phyloP scores from a whole-genome alignment of 1,140 invertebrate species.

The Bombus huntii region DNA sequence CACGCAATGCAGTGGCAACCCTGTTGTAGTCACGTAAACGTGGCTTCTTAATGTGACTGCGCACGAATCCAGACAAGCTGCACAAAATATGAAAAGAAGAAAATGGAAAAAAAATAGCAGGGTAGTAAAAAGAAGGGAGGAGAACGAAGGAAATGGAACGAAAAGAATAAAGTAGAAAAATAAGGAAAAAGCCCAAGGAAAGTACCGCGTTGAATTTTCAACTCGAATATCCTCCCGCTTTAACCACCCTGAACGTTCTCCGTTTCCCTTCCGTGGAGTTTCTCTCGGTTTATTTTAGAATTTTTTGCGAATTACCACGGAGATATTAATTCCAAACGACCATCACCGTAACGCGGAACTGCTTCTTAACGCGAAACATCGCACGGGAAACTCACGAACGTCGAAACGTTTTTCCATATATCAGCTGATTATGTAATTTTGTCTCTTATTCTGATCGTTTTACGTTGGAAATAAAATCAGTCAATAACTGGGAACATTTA shows the following conservation, averaged over 20 bases:
- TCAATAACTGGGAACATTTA: not conserved
- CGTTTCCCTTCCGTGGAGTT: not conserved
- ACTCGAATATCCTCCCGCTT: not conserved
- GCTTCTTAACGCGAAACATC: not conserved
- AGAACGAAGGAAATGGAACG: not conserved
- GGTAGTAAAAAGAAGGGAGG: not conserved
- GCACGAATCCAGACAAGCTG: conserved; percentile 23
- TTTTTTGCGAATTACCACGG: not conserved
- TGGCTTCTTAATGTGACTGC: conserved; percentile 33
- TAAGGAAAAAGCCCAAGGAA: conserved; percentile 12
- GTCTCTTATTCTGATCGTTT: too few species aligned
- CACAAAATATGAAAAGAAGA: not conserved
- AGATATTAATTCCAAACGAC: conserved; percentile 12
- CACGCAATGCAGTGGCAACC: conserved; percentile 69
- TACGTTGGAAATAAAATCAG: not conserved
- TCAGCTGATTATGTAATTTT: not conserved
- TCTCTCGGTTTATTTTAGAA: not conserved
- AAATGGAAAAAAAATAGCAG: not conserved
- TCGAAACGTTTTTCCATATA: not conserved
- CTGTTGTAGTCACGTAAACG: conserved; percentile 39
- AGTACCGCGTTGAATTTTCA: conserved; percentile 1
- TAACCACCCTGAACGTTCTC: too few species aligned
- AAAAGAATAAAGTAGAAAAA: not conserved
- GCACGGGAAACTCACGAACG: not conserved
- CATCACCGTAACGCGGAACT: not conserved